A percentile compares a stretch with the other conserved stretches of the same genome.
phyloP scores from a whole-genome alignment of 2,888 invertebrate species.

The Eudasyphora cyanicolor region DNA sequence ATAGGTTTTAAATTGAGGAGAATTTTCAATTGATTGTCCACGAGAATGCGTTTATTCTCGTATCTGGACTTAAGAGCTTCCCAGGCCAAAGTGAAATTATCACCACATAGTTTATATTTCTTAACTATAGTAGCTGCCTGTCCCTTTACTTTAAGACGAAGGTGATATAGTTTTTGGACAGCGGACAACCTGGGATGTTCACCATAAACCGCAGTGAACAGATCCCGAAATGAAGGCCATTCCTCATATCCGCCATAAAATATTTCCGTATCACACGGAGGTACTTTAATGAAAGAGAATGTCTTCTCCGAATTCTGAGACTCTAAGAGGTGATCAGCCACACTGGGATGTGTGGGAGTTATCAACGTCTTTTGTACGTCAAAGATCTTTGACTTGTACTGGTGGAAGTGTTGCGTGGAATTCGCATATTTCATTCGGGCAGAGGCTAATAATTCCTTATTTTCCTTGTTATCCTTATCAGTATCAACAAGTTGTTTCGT shows the following conservation, averaged over 20 bases:
- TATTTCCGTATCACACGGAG: no score
- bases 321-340: no score
- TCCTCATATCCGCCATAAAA: conserved; percentile 26
- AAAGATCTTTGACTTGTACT: no score
- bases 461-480: no score
- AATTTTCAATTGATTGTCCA: conserved; percentile 27
- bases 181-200: conserved; percentile 9
- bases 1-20: conserved; percentile 19
- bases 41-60: conserved; percentile 17
- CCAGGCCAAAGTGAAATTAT: conserved; percentile 26
- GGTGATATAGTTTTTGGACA: conserved; percentile 30
- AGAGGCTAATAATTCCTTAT: no score
- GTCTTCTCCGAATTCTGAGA: no score
- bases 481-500: no score
- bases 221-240: conserved; percentile 30
- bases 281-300: no score
- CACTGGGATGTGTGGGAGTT: no score
- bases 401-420: no score
- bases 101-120: conserved; percentile 7
- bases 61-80: conserved; percentile 4
- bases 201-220: conserved; percentile 27
- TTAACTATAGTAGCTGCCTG: conserved; percentile 10
- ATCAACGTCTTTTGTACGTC: no score
- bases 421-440: no score
- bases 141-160: not conserved